Conservation (phyloP, 2,888 invertebrate species). For the Lithosia quadra region DNA sequence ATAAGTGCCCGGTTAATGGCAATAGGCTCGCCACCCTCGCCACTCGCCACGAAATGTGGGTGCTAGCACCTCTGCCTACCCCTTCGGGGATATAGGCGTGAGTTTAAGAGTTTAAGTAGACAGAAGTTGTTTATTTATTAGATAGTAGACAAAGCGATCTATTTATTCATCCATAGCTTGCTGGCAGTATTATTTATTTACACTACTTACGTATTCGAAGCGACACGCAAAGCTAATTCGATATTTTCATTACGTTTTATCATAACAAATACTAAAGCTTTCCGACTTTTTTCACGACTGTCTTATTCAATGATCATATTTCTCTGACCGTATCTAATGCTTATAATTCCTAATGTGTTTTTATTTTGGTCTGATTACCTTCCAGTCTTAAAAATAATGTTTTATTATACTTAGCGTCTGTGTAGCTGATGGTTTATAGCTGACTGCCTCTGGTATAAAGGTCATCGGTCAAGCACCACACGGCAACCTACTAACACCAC, state of each 20-base stretch:
- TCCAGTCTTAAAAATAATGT: background rate
- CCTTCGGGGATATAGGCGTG: no score
- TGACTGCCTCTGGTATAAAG: background rate
- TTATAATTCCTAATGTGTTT: slow-evolving; percentile 10
- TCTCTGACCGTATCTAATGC: slow-evolving; percentile 4
- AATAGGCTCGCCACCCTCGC: no score
- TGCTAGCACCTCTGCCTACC: no score
- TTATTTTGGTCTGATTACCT: background rate
- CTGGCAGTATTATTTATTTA: slow-evolving; percentile 3
- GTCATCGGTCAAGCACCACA: no score
- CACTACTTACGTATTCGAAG: slow-evolving; percentile 5
- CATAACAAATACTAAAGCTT: slow-evolving; percentile 13
- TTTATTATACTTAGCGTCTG: background rate
- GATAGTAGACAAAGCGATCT: background rate
- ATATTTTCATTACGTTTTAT: slow-evolving; percentile 18
- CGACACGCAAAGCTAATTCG: slow-evolving; percentile 15
- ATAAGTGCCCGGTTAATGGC: no score
- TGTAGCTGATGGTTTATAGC: background rate
- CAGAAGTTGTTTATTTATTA: no score
- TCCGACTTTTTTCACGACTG: slow-evolving; percentile 15
- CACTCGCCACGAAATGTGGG: no score
- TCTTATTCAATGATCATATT: slow-evolving; percentile 17
- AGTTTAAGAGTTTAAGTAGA: no score
- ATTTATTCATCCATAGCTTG: slow-evolving; percentile 9
- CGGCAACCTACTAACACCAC: no score